Conservation (phyloP, 2,888 invertebrate species). For the Caradrina kadenii region DNA sequence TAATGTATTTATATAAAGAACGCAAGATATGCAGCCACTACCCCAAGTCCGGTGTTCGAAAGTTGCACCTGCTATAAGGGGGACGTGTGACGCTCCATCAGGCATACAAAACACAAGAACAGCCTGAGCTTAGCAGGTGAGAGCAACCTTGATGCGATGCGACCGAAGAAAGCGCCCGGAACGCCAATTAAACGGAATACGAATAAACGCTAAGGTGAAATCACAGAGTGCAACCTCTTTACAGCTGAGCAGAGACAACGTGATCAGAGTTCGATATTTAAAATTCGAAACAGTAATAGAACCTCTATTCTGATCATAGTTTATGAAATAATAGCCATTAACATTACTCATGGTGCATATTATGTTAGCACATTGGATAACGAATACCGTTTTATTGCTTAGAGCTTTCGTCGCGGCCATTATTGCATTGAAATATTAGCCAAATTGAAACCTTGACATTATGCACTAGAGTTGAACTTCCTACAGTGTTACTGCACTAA, state of each 20-base stretch:
- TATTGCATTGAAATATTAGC: constrained; percentile 25
- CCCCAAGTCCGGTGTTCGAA: constrained; percentile 65
- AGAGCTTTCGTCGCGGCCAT: constrained; percentile 45
- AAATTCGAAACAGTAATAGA: constrained; percentile 34
- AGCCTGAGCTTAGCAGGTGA: constrained; percentile 74
- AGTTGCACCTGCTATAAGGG: constrained; percentile 68
- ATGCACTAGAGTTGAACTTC: constrained; percentile 30
- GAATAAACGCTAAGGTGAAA: constrained; percentile 77
- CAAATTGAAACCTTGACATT: constrained; percentile 59
- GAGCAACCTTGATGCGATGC: constrained; percentile 86
- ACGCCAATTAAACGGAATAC: constrained; percentile 81
- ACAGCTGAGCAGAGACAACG: constrained; percentile 49
- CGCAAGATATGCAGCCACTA: constrained; percentile 35
- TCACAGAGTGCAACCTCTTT: constrained; percentile 66
- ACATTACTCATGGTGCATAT: constrained; percentile 30
- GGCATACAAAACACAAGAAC: constrained; percentile 64
- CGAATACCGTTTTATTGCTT: constrained; percentile 45
- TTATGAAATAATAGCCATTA: constrained; percentile 43
- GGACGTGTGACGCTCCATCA: constrained; percentile 72
- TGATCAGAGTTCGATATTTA: constrained; percentile 55
- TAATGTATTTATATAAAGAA: constrained; percentile 5
- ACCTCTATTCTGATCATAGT: constrained; percentile 19
- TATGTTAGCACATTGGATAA: constrained; percentile 54
- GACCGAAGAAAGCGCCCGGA: constrained; percentile 84
- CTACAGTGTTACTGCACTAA: constrained; percentile 27